These are phyloP conservation scores for Intellagama lesueurii DNA, from an alignment of 2,797 vertebrate species.

Conservation along the genomic window DNA sequence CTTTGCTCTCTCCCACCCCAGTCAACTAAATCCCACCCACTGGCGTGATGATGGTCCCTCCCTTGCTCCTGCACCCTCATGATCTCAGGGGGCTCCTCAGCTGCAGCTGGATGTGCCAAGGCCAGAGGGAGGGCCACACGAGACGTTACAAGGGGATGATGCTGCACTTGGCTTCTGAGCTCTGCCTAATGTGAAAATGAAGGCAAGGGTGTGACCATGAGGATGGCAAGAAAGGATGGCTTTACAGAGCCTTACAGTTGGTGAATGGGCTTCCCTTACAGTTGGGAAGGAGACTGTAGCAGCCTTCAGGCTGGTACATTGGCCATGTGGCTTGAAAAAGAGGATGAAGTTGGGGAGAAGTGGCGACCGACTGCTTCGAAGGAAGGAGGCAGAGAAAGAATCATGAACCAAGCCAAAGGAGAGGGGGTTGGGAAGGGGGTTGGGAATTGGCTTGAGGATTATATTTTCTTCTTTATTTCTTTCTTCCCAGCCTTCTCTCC, in stretches of 20 bases:
- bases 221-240: conserved; percentile 43
- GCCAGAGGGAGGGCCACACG: conserved; percentile 42
- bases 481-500: conserved; percentile 38
- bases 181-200: conserved; percentile 35
- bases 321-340: neutral
- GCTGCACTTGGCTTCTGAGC: conserved; percentile 45
- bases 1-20: conserved; percentile 2
- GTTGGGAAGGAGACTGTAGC: neutral
- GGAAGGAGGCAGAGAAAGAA: neutral
- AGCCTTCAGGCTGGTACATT: neutral
- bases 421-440: fast-evolving
- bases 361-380: conserved; percentile 8
- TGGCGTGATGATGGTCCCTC: conserved; percentile 30
- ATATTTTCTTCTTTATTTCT: conserved; percentile 33
- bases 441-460: conserved; percentile 17
- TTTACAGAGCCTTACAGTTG: neutral
- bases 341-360: fast-evolving
- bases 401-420: neutral
- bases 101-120: conserved; percentile 71
- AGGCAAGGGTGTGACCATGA: conserved; percentile 32
- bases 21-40: conserved; percentile 26
- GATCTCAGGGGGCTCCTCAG: conserved; percentile 51
- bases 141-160: neutral
- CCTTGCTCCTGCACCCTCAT: neutral
- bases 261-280: neutral